Percentiles rank a stretch among this genome's conserved stretches.
These are phyloP conservation scores for Microtus ochrogaster DNA, from an alignment of 2,113 vertebrate species.

Conservation along the genomic window DNA sequence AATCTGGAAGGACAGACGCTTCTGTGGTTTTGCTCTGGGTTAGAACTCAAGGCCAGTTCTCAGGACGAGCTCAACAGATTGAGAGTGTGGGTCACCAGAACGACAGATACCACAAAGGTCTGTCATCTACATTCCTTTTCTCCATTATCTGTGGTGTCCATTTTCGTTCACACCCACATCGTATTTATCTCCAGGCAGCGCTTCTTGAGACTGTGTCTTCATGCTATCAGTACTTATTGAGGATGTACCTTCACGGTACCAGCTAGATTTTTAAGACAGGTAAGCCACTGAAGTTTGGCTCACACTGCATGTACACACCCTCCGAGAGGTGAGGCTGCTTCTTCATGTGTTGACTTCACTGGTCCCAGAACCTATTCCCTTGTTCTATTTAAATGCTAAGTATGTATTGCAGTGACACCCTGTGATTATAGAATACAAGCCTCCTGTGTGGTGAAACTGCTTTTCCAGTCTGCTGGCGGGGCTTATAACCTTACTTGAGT, in stretches of 20 bases:
- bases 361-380: not conserved
- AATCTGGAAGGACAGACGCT: not conserved
- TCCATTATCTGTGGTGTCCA: too few species aligned
- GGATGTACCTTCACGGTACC: not conserved
- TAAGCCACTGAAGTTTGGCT: not conserved
- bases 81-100: not conserved
- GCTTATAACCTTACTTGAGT: not conserved
- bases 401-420: not conserved
- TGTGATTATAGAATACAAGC: conserved; percentile 39
- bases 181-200: not conserved
- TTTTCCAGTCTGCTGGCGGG: conserved; percentile 31
- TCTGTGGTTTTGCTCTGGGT: not conserved
- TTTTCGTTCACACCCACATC: not conserved
- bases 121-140: not conserved
- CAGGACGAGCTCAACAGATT: not conserved
- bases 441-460: not conserved
- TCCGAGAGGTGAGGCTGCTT: not conserved
- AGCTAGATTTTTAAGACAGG: conserved; percentile 21
- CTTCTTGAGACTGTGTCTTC: not conserved
- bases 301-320: not conserved
- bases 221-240: not conserved
- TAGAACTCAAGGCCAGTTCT: not conserved
- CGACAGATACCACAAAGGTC: not conserved
- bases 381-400: conserved; percentile 52
- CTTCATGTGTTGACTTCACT: conserved; percentile 19